phyloP scores from a whole-genome alignment of 37 sponge, comb jelly and placozoan species.

The Hormiphora californensis region DNA sequence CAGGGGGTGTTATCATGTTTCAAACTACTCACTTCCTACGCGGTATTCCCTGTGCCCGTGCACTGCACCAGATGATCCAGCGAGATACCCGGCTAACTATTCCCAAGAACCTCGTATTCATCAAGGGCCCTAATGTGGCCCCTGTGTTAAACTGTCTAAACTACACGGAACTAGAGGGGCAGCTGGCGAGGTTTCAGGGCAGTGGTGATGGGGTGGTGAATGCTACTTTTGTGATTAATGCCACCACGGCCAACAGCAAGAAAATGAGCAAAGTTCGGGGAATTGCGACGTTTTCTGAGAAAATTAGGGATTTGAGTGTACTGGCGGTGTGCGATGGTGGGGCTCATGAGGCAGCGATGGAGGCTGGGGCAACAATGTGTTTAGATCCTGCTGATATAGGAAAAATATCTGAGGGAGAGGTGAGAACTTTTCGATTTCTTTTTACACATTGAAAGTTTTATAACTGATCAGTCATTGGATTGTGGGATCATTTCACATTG shows the following conservation, averaged over 20 bases:
- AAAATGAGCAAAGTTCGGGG: not conserved
- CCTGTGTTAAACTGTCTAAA: not conserved
- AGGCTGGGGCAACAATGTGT: not conserved
- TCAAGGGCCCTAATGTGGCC: not conserved
- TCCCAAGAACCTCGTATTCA: not conserved
- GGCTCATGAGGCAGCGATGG: not conserved
- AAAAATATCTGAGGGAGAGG: too few relatives aligned
- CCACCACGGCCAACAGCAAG: not conserved
- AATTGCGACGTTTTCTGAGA: not conserved
- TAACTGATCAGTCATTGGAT: too few relatives aligned
- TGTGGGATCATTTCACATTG: too few relatives aligned
- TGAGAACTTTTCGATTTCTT: too few relatives aligned
- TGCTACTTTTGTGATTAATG: constrained; percentile 22
- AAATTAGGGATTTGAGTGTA: not conserved
- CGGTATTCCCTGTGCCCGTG: too few relatives aligned
- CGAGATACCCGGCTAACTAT: not conserved
- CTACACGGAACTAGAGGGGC: not conserved
- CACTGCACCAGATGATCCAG: constrained; percentile 1
- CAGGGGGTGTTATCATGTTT: too few relatives aligned
- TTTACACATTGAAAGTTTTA: too few relatives aligned
- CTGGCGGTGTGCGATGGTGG: constrained; percentile 22
- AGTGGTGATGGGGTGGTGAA: not conserved
- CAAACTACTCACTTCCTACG: too few relatives aligned
- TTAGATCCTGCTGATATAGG: not conserved
- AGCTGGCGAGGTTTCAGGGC: not conserved